These are phyloP conservation scores for Cherax quadricarinatus DNA, from an alignment of 1,140 invertebrate species.

Conservation along the genomic window DNA sequence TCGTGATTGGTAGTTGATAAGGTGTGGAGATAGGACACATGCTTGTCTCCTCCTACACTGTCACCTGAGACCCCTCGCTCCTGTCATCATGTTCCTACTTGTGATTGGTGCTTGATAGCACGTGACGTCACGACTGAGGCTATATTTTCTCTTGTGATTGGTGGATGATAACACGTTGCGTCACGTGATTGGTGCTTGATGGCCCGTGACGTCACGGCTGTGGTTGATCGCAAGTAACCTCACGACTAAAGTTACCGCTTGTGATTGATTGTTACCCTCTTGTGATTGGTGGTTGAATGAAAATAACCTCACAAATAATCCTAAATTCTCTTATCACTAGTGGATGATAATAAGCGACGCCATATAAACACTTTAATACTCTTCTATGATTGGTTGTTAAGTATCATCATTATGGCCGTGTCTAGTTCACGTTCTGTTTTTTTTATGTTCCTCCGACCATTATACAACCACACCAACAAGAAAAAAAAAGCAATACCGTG, in stretches of 20 bases:
- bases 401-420: too few species aligned
- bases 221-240: neutral
- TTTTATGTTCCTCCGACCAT: too few species aligned
- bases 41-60: neutral
- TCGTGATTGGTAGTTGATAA: neutral
- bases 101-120: neutral
- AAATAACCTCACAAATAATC: neutral
- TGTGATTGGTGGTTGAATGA: neutral
- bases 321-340: neutral
- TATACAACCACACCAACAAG: too few species aligned
- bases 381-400: neutral
- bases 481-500: too few species aligned
- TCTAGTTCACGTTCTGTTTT: too few species aligned
- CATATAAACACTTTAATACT: neutral
- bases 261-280: neutral
- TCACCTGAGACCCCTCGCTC: neutral
- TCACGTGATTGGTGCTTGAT: conserved; percentile 10
- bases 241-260: too few species aligned
- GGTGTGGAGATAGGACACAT: neutral
- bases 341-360: neutral
- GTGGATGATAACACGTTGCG: neutral
- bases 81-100: neutral
- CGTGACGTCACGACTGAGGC: neutral
- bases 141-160: neutral
- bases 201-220: neutral